phyloP scores from a whole-genome alignment of 2,888 invertebrate species.

The Trypoxylon attenuatum region DNA sequence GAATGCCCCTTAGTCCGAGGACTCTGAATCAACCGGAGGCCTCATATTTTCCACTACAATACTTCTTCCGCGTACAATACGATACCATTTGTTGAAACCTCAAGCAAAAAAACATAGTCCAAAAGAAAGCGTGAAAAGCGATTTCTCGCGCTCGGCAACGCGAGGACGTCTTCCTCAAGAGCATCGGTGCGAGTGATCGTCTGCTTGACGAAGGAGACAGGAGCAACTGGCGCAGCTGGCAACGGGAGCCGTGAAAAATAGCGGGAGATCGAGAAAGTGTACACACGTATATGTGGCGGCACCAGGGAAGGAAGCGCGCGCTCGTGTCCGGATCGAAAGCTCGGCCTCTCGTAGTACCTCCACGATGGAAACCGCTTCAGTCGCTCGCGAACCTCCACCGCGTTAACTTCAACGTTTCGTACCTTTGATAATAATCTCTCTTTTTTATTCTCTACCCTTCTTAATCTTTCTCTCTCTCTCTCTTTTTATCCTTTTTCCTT shows the following conservation, averaged over 20 bases:
- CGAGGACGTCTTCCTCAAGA: constrained; percentile 10
- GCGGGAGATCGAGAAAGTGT: constrained; percentile 44
- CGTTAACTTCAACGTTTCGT: too few relatives aligned
- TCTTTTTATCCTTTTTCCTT: too few relatives aligned
- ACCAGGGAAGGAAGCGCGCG: constrained; percentile 40
- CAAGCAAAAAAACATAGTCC: too few relatives aligned
- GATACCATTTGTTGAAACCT: too few relatives aligned
- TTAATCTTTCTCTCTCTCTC: too few relatives aligned
- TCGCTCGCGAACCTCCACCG: constrained; percentile 64
- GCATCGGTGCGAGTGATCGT: constrained; percentile 6
- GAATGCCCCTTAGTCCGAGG: too few relatives aligned
- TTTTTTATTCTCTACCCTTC: too few relatives aligned
- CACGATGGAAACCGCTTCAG: constrained; percentile 56
- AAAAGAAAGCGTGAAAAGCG: too few relatives aligned
- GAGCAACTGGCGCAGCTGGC: constrained; percentile 16
- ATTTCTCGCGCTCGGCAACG: not conserved
- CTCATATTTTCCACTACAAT: too few relatives aligned
- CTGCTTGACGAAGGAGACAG: constrained; percentile 30
- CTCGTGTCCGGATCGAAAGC: constrained; percentile 50
- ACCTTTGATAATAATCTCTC: too few relatives aligned
- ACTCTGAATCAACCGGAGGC: too few relatives aligned
- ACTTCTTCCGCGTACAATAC: too few relatives aligned
- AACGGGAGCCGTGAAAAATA: constrained; percentile 37
- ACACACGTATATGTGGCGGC: constrained; percentile 5
- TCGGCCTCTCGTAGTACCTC: constrained; percentile 44